Evolutionary conservation across 1,140 invertebrate species (phyloP).

Genomic region (Theocolax elegans): DNA sequence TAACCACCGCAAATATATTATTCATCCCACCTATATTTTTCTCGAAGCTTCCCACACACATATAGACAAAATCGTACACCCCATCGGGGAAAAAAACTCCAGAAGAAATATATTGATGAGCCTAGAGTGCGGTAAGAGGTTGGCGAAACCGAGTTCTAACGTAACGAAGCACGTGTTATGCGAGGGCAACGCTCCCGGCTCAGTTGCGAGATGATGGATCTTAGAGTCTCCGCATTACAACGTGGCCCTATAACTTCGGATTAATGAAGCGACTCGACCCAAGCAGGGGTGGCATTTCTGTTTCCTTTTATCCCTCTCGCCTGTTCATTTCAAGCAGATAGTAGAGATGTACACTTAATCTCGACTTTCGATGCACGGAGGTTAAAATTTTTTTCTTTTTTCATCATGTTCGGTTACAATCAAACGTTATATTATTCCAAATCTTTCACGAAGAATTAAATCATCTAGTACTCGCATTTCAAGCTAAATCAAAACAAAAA

Average conservation of each 20-base stretch:
- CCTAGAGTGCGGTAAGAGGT: too few relatives aligned
- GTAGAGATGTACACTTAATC: too few relatives aligned
- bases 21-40: background rate
- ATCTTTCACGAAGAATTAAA: conserved; percentile 10
- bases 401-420: background rate
- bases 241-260: conserved; percentile 46
- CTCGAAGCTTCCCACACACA: background rate
- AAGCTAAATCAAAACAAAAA: too few relatives aligned
- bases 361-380: too few relatives aligned
- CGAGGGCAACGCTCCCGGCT: background rate
- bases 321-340: too few relatives aligned
- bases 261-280: conserved; percentile 50
- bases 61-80: too few relatives aligned
- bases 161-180: conserved; percentile 44
- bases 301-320: too few relatives aligned
- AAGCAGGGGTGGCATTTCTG: too few relatives aligned
- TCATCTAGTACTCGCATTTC: too few relatives aligned
- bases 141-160: conserved; percentile 17
- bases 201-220: conserved; percentile 10
- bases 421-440: background rate
- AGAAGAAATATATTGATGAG: background rate
- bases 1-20: background rate
- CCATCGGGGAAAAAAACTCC: too few relatives aligned
- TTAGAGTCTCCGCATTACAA: conserved; percentile 44
- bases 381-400: too few relatives aligned